These are phyloP conservation scores for Cichladusa arquata DNA, from an alignment of 2,113 vertebrate species.

Conservation along the genomic window DNA sequence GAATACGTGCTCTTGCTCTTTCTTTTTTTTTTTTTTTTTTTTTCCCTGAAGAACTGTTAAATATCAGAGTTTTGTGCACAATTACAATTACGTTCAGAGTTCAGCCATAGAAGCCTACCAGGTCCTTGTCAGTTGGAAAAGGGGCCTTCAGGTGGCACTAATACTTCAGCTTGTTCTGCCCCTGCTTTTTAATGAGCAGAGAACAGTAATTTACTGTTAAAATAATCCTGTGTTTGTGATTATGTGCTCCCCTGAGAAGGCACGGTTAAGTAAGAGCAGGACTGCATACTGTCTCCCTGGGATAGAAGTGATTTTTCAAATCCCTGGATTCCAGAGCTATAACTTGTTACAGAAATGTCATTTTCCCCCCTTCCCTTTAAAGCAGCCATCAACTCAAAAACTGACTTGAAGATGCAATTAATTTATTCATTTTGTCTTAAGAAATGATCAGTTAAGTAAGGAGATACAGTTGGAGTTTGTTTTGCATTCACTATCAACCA, in stretches of 20 bases:
- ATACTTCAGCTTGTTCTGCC: not conserved
- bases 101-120: not conserved
- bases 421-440: not conserved
- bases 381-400: not conserved
- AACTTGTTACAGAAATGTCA: not conserved
- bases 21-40: not conserved
- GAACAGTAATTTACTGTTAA: not conserved
- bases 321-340: not conserved
- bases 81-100: accelerated
- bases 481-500: not conserved
- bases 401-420: not conserved
- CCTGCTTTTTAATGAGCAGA: not conserved
- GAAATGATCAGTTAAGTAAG: not conserved
- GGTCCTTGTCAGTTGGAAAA: not conserved
- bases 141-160: not conserved
- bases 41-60: not conserved
- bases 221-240: not conserved
- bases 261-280: not conserved
- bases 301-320: not conserved
- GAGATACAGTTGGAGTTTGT: not conserved
- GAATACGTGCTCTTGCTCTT: not conserved
- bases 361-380: not conserved
- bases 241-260: not conserved
- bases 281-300: not conserved
- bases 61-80: not conserved